Evolutionary conservation across 2,888 invertebrate genomes (phyloP), one percentile per base, ranked within the genome.

Genomic region (Glaucopsyche alexis): DNA sequence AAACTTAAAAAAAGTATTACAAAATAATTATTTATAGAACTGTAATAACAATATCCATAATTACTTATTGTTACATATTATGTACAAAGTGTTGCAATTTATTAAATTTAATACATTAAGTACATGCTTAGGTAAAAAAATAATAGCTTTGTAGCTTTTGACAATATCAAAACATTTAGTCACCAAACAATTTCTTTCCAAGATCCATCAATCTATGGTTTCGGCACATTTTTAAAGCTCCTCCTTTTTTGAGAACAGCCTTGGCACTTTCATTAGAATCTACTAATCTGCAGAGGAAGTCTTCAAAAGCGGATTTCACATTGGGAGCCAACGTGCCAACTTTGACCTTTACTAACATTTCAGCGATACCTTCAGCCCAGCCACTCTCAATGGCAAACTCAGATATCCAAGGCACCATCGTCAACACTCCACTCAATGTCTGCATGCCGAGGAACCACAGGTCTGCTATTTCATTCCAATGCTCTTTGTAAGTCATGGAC

Each of bases 361-460:
- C 95, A 72, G 97, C 94, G 73, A 98, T 97, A 13, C 97, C 98
- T 84, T 97, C 96, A 5, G 97, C 96, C 97, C 98, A 98, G n/a
- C 98, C 98, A 84, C 97, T 97, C 81, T 98, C 98, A 75, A 98
- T 95, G 6, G 97, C 96, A 88, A 98, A 98, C 81, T 98, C 97
- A 0, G 97, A 97, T 76, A 98, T 95, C 98, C 98, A 98, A 5
- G 97, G 97, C 76, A 98, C 95, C 75, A 95, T 94, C 19, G 96
- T 95, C 60, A 98, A 88, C 0, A 98, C 95, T 49, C 96, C 95
- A 81, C 97, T 95, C 94, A 98, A 96, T 1, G 98, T 98, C 86
- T 98, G 98, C 97, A 98, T 97, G 38, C 98, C 98, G 76, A 98
- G 93, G 87, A 98, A 98, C 98, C 98, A 98, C 14, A 98, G 90